A percentile compares a stretch with the other conserved stretches of the same genome.
phyloP scores from a whole-genome alignment of 2,113 vertebrate species.

The Alligator mississippiensis region DNA sequence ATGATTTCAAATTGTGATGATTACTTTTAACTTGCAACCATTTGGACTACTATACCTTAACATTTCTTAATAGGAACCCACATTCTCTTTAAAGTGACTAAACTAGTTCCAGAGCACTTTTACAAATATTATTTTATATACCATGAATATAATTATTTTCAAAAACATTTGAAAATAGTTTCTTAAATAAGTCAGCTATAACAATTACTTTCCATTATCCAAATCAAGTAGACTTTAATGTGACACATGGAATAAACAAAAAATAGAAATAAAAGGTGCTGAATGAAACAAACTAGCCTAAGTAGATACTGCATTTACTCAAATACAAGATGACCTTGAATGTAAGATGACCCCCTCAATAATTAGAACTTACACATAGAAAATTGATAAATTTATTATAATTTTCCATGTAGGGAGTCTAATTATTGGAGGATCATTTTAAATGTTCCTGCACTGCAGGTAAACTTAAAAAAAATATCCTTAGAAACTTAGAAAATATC shows the following conservation, averaged over 20 bases:
- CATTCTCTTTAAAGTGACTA: no score
- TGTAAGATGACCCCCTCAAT: not conserved
- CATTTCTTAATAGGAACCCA: no score
- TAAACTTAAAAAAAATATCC: no score
- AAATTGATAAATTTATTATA: no score
- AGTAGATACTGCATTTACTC: not conserved
- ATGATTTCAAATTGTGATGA: not conserved
- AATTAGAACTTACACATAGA: not conserved
- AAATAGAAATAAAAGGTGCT: not conserved
- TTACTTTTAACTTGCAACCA: not conserved
- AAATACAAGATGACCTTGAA: not conserved
- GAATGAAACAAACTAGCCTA: conserved; percentile 9
- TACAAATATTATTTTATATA: no score
- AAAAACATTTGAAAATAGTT: not conserved
- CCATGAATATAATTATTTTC: not conserved
- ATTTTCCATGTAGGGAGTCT: no score
- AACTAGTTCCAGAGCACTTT: no score
- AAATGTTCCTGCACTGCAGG: no score
- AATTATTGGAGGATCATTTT: no score
- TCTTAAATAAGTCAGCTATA: not conserved
- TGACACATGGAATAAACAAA: not conserved
- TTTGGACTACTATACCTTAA: not conserved
- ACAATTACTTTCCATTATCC: not conserved
- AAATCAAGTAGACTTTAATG: conserved; percentile 32
- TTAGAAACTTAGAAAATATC: not conserved